Base-by-base conservation (phyloP, 2,113 vertebrate genomes). In the Myrmecobius fasciatus region DNA sequence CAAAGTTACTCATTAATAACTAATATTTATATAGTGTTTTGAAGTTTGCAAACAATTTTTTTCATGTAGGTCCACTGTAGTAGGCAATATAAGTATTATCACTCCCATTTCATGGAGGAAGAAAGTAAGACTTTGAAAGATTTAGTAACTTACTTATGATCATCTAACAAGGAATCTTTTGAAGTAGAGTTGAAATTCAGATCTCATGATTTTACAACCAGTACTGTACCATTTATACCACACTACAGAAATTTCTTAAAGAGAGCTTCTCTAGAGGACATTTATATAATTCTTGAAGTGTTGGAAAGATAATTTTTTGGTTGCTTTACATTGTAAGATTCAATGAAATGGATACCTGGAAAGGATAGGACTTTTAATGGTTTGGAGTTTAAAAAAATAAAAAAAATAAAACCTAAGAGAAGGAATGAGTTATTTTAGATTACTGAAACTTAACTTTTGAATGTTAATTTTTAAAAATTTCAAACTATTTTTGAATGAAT, bases 1-100 rank as follows among this genome's bases (percentile, higher is more conserved):
- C 56, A 60, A 60, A 60, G 28, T 60, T 60, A 31, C 26, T 31
- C 31, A 60, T 31, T 60, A 94, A 90, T 90, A 91, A 47, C 14
- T 92, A 67, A 49, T 31, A 88, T 56, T 93, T 91, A 88, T 24
- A 46, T 26, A 92, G 88, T 52, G 11, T 53, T 93, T 91, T 94
- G 75, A 53, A 25, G 95, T 93, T 89, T 43, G 88, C 22, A 0
- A n/a, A 89, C 10, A 90, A 10, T 49, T 67, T n/a, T 7, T 8
- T 92, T 28, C n/a, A 3, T 25, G 83, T 25, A 36, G 92, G 90
- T 89, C 22, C 92, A 47, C 60, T 91, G 26, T 10, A 12, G 22
- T 48, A 92, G 28, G 20, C 54, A 9, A 1, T 31, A 31, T 31
- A 60, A 60, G 3, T 67, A 91, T 88, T 60, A 89, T 90, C 90